phyloP scores from a whole-genome alignment of 2,888 invertebrate genomes.

The Drosophila affinis region DNA sequence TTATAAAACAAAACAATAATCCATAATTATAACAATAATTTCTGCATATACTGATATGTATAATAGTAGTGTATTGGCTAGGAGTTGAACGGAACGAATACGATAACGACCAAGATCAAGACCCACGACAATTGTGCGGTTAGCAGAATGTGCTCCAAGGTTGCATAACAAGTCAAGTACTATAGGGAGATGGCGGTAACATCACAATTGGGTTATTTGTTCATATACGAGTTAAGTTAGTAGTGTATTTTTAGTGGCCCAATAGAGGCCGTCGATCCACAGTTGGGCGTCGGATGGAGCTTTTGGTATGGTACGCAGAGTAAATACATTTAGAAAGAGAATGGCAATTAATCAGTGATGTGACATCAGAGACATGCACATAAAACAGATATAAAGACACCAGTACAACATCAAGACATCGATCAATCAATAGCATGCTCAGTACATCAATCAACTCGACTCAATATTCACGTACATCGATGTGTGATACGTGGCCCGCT shows the following conservation, averaged over 20 bases:
- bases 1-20: conserved; percentile 21
- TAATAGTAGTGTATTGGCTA: conserved; percentile 35
- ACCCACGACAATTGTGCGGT: conserved; percentile 46
- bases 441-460: conserved; percentile 60
- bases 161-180: conserved; percentile 29
- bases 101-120: neutral
- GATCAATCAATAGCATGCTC: conserved; percentile 50
- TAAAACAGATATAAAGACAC: conserved; percentile 24
- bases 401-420: conserved; percentile 44
- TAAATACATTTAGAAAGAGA: conserved; percentile 38
- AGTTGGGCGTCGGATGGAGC: conserved; percentile 52
- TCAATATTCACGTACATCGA: conserved; percentile 82
- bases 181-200: conserved; percentile 51
- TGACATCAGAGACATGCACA: conserved; percentile 32
- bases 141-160: conserved; percentile 56
- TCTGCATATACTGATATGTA: conserved; percentile 29
- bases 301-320: conserved; percentile 41
- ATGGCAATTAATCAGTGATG: conserved; percentile 17
- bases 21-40: conserved; percentile 28
- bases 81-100: conserved; percentile 28
- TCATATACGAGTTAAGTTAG: conserved; percentile 25
- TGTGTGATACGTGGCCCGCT: conserved; percentile 84
- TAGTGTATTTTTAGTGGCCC: conserved; percentile 59
- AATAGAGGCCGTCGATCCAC: conserved; percentile 72
- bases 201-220: conserved; percentile 70